phyloP scores from a whole-genome alignment of 2,797 vertebrate species.

The Hoplostethus atlanticus region DNA sequence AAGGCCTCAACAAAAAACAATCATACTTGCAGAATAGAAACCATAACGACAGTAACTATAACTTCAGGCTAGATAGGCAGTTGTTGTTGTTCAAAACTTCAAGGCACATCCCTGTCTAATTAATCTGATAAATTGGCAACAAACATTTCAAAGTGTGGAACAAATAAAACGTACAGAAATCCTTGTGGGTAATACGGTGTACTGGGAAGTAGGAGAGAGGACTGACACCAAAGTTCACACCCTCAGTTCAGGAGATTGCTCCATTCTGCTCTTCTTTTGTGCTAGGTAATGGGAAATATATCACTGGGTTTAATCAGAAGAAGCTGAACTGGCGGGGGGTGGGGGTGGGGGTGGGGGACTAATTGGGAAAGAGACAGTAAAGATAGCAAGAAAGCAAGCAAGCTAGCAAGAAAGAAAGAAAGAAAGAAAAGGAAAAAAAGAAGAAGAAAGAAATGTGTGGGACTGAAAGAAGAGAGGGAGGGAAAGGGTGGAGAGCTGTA shows the following conservation, averaged over 20 bases:
- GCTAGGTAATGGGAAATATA: slow-evolving; percentile 63
- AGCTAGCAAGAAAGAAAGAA: slow-evolving; percentile 12
- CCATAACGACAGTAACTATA: not conserved
- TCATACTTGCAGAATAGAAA: not conserved
- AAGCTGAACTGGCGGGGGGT: slow-evolving; percentile 21
- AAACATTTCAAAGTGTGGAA: not conserved
- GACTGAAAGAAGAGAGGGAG: slow-evolving; percentile 24
- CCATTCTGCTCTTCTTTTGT: slow-evolving; percentile 51
- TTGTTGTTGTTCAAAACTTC: not conserved
- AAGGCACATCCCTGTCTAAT: not conserved
- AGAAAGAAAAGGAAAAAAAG: slow-evolving; percentile 3
- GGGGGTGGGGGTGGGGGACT: slow-evolving; percentile 19
- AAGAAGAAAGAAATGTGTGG: slow-evolving; percentile 9
- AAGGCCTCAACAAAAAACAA: not conserved
- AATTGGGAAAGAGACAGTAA: slow-evolving; percentile 28
- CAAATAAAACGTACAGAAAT: not conserved
- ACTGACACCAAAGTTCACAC: slow-evolving; percentile 18
- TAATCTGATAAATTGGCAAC: too few relatives aligned
- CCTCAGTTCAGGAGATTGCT: slow-evolving; percentile 46
- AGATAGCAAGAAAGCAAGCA: slow-evolving; percentile 16
- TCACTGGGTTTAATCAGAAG: slow-evolving; percentile 64
- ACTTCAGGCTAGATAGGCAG: not conserved
- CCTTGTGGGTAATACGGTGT: not conserved
- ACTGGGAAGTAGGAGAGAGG: slow-evolving; percentile 4
- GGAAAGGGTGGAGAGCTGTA: slow-evolving; percentile 15